Percentiles rank a stretch among this genome's conserved stretches.
phyloP scores from a whole-genome alignment of 2,797 vertebrate species.

The Phalanger gymnotis region DNA sequence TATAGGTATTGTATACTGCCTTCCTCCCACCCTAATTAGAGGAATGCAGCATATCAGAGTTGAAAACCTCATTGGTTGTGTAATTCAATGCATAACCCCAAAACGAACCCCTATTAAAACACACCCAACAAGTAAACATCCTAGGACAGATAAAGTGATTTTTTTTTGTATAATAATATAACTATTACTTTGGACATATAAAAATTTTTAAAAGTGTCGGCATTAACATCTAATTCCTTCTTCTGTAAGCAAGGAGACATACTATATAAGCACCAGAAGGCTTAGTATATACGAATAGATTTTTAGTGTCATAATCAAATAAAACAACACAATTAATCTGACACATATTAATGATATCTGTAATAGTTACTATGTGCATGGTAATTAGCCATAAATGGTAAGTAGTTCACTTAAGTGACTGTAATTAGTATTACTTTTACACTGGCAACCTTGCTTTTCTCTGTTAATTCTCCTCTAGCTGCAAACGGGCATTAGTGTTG shows the following conservation, averaged over 20 bases:
- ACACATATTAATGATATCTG: not conserved
- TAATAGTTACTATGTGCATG: not conserved
- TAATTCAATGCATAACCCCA: not conserved
- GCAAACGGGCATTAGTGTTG: not conserved
- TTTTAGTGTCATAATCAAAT: not conserved
- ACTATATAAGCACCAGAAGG: not conserved
- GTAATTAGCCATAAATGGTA: not conserved
- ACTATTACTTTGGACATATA: not conserved
- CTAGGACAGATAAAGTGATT: not conserved
- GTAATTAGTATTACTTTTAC: not conserved
- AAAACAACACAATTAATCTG: not conserved
- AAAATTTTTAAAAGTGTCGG: not conserved
- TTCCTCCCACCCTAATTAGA: not conserved
- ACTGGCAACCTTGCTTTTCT: not conserved
- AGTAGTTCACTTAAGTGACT: constrained; percentile 1
- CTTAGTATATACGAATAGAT: not conserved
- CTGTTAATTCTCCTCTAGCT: not conserved
- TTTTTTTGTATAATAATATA: not conserved
- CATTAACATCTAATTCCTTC: not conserved
- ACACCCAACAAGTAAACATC: not conserved
- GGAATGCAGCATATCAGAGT: not conserved
- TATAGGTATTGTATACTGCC: not conserved
- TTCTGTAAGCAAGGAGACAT: not conserved
- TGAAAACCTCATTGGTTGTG: not conserved
- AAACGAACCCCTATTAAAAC: not conserved